phyloP scores from a whole-genome alignment of 2,113 vertebrate species.

The Anarrhichthys ocellatus region DNA sequence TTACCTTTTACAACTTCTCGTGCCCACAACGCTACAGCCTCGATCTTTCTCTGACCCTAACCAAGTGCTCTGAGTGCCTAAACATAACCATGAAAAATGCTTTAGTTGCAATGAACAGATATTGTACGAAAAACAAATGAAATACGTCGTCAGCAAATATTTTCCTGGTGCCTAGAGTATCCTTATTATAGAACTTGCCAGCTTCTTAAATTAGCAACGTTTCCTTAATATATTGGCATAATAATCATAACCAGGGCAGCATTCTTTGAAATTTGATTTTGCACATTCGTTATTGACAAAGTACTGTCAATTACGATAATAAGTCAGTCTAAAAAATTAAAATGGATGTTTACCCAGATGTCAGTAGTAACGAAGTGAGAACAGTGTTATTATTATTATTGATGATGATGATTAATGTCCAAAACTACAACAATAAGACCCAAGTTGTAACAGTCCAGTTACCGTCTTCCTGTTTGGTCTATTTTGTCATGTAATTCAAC shows the following conservation, averaged over 20 bases:
- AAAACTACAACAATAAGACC: neutral
- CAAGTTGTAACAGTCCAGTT: neutral
- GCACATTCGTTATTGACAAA: neutral
- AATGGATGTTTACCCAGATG: neutral
- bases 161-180: neutral
- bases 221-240: neutral
- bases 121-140: neutral
- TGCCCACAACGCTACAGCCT: too few relatives aligned
- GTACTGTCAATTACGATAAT: neutral
- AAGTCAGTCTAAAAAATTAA: neutral
- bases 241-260: neutral
- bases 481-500: constrained; percentile 37
- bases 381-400: neutral
- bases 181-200: neutral
- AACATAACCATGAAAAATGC: neutral
- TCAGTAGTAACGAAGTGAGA: neutral
- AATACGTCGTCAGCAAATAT: neutral
- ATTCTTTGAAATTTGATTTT: neutral
- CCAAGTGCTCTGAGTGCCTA: neutral
- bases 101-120: neutral
- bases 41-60: neutral
- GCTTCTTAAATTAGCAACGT: neutral
- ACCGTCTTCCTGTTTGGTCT: constrained; percentile 38
- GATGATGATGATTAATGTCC: neutral
- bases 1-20: too few relatives aligned